phyloP scores from a whole-genome alignment of 2,888 invertebrate genomes.

The Sussaba pulchella region DNA sequence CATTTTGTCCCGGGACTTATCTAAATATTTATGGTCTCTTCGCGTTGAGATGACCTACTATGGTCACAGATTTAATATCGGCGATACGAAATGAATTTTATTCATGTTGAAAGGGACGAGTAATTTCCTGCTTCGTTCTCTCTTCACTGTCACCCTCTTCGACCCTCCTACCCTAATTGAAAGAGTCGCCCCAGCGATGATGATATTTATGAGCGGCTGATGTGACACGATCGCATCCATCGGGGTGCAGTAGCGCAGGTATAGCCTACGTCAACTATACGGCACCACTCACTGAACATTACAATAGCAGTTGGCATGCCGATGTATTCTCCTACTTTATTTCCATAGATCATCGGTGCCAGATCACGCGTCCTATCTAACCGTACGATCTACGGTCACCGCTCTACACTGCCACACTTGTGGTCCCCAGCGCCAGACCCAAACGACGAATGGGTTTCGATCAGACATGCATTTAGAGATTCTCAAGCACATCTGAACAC shows the following conservation, averaged over 20 bases:
- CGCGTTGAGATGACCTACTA: conserved; percentile 12
- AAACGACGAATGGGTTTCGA: conserved; percentile 20
- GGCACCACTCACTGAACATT: background rate
- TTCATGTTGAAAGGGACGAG: conserved; percentile 22
- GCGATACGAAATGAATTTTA: conserved; percentile 1
- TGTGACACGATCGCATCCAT: conserved; percentile 21
- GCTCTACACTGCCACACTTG: background rate
- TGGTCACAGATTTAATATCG: conserved; percentile 31
- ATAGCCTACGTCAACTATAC: background rate
- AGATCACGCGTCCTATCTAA: conserved; percentile 37
- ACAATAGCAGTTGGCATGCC: conserved; percentile 17
- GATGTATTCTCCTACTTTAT: conserved; percentile 27
- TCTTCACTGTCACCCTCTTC: conserved; percentile 11
- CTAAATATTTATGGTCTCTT: conserved; percentile 12
- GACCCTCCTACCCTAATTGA: conserved; percentile 31
- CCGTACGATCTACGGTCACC: conserved; percentile 40
- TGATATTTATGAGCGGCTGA: conserved; percentile 42
- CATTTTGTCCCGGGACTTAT: too few species aligned
- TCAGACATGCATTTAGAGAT: background rate
- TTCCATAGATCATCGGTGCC: conserved; percentile 49
- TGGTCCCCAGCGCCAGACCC: background rate
- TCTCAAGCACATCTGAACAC: conserved; percentile 5
- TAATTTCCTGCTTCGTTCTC: conserved; percentile 36
- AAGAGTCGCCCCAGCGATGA: conserved; percentile 22
- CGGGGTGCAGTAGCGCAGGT: conserved; percentile 18